These are phyloP conservation scores for Drosophila tripunctata DNA, from an alignment of 2,888 invertebrate genomes.

Conservation along the genomic window DNA sequence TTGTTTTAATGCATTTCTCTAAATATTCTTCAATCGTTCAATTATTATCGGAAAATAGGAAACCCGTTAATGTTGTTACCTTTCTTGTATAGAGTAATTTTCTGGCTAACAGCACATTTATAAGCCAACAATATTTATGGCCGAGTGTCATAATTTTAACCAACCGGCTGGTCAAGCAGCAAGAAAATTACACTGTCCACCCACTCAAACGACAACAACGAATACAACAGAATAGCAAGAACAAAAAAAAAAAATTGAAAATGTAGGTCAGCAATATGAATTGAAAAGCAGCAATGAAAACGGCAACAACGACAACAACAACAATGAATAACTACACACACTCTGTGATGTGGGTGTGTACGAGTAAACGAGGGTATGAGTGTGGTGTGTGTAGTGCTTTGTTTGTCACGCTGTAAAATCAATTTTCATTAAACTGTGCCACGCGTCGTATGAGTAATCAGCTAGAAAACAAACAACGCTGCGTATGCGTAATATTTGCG, in stretches of 20 bases:
- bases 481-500: slow-evolving; percentile 35
- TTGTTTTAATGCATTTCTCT: no score
- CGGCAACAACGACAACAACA: slow-evolving; percentile 35
- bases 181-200: slow-evolving; percentile 6
- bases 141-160: slow-evolving; percentile 34
- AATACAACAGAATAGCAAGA: slow-evolving; percentile 1
- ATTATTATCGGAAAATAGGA: not conserved
- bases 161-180: slow-evolving; percentile 27
- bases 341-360: not conserved
- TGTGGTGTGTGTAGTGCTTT: slow-evolving; percentile 35
- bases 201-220: slow-evolving; percentile 28
- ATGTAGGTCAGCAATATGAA: slow-evolving; percentile 72
- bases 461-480: slow-evolving; percentile 48
- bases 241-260: slow-evolving; percentile 15
- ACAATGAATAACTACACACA: no score
- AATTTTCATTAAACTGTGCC: slow-evolving; percentile 73
- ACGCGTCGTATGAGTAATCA: slow-evolving; percentile 75
- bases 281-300: slow-evolving; percentile 55
- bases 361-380: not conserved
- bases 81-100: slow-evolving; percentile 49
- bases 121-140: slow-evolving; percentile 47
- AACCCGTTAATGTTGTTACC: not conserved
- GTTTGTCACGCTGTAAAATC: slow-evolving; percentile 71
- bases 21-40: no score
- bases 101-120: slow-evolving; percentile 22